phyloP scores from a whole-genome alignment of 2,888 invertebrate genomes.

The Nephrotoma guestfalica region DNA sequence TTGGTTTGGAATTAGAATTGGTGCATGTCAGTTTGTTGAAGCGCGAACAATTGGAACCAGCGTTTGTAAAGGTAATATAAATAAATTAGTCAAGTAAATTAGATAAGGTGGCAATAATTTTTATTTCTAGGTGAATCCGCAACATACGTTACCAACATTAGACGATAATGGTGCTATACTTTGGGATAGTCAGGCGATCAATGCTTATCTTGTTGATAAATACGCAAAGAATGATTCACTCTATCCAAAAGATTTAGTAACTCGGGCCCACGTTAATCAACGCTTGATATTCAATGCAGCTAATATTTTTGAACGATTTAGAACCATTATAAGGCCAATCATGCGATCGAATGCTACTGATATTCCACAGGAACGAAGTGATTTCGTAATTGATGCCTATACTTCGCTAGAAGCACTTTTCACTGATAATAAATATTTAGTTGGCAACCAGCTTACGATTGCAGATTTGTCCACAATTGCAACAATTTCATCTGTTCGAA shows the following conservation, averaged over 20 bases:
- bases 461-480: not conserved
- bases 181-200: conserved; percentile 19
- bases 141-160: conserved; percentile 33
- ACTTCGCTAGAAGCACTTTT: conserved; percentile 21
- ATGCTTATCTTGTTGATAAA: no score
- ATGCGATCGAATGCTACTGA: not conserved
- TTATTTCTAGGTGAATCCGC: conserved; percentile 38
- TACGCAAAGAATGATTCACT: conserved; percentile 37
- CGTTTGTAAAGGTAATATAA: not conserved
- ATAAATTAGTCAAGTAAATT: no score
- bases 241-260: conserved; percentile 38
- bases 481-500: not conserved
- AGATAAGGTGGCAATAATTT: no score
- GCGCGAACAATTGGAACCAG: not conserved
- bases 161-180: conserved; percentile 26
- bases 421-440: conserved; percentile 19
- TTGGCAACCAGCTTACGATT: conserved; percentile 11
- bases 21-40: not conserved
- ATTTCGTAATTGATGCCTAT: conserved; percentile 22
- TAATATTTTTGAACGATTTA: conserved; percentile 28
- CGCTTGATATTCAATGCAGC: conserved; percentile 35
- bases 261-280: conserved; percentile 21
- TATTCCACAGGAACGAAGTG: conserved; percentile 17
- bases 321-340: conserved; percentile 19
- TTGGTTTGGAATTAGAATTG: not conserved